Evolutionary conservation across 2,888 invertebrate genomes (phyloP).

Genomic region (Papilio gigon): DNA sequence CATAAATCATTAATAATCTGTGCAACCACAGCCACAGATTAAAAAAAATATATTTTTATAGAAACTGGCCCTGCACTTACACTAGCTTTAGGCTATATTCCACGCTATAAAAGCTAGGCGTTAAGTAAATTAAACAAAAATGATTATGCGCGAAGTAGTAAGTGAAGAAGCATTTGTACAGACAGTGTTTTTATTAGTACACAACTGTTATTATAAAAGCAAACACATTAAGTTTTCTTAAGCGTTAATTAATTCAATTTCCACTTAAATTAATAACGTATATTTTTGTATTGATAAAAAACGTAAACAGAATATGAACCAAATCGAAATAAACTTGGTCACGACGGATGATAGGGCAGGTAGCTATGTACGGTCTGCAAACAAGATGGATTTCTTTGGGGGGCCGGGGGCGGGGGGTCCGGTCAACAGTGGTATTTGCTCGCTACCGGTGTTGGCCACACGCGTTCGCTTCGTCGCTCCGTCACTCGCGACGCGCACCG

Average conservation of each 20-base stretch:
- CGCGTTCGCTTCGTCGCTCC: slow-evolving; percentile 59
- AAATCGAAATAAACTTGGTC: slow-evolving; percentile 36
- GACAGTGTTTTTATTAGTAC: no score
- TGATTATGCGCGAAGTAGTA: no score
- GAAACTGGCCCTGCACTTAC: no score
- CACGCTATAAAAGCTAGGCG: no score
- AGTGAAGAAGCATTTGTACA: no score
- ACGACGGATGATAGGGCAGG: slow-evolving; percentile 51
- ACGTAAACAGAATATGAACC: slow-evolving; percentile 36
- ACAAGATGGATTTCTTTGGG: slow-evolving; percentile 68
- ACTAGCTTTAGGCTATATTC: no score
- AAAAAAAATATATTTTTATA: no score
- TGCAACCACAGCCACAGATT: no score
- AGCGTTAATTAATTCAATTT: slow-evolving; percentile 31
- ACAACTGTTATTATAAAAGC: no score
- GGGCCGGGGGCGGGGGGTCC: slow-evolving; percentile 57
- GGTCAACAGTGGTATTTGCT: slow-evolving; percentile 76
- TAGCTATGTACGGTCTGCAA: slow-evolving; percentile 62
- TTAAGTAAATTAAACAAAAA: no score
- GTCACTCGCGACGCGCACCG: slow-evolving; percentile 55
- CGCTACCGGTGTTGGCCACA: slow-evolving; percentile 82
- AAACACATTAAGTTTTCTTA: slow-evolving; percentile 30
- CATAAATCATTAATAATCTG: no score
- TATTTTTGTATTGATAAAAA: slow-evolving; percentile 34
- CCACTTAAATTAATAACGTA: slow-evolving; percentile 39